Base-by-base conservation (phyloP, 2,113 vertebrate species). In the Marmota flaviventris region DNA sequence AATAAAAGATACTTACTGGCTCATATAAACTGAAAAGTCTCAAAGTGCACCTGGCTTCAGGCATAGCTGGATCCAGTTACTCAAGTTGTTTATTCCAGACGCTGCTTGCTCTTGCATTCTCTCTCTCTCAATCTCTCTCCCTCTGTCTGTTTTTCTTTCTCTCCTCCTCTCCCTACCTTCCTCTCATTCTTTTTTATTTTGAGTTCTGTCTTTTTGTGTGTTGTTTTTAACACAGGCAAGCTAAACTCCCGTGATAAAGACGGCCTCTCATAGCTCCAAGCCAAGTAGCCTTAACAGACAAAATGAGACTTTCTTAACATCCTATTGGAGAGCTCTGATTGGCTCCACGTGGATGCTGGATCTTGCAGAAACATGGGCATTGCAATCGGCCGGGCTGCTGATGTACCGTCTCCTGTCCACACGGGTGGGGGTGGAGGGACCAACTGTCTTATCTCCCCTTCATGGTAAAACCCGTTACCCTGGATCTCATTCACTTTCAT, bases 61-160 rank as follows among this genome's bases (percentile, higher is more conserved):
- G 97, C 92, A 13, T 90, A 79, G 97, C 97, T 97, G 85, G 93
- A 85, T 93, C 93, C 69, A 96, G 97, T 97, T 95, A 96, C 92
- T 84, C 37, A 79, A 8, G 81, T 93, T 86, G 95, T 96, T 91
- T 92, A 91, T 84, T 97, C 96, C 92, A 97, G 96, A 95, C 89
- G 97, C 69, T 92, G 96, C 69, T 91, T 91, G 75, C 37, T 91
- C 86, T 81, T 82, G 18, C 45, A 48, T 67, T 77, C 78, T 85
- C 63, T 72, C 63, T 72, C 89, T 85, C 93, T 76, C 53, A 7
- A 13, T 73, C 88, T 87, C 72, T 53, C 53, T 73, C 27, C 56
- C 58, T 91, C 73, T 17, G 8, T 73, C 83, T 95, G 20, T 84
- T 95, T 95, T 91, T 94, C 20, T 10, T 76, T 73, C 63, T 29